phyloP scores from a whole-genome alignment of 2,888 invertebrate genomes.

The Hofmannophila pseudospretella region DNA sequence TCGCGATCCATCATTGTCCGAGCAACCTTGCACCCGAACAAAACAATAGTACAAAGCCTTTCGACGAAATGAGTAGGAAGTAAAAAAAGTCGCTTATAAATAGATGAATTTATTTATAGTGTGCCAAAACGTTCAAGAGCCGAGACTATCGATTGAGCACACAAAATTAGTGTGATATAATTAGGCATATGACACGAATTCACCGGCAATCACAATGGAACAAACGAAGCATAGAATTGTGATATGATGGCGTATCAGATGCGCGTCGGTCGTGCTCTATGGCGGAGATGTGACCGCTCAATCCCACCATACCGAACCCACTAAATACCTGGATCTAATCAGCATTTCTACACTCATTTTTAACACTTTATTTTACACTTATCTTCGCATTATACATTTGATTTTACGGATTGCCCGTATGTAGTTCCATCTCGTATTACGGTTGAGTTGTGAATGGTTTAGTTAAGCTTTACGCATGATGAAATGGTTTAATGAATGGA shows the following conservation, averaged over 20 bases:
- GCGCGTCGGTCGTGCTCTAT: constrained; percentile 42
- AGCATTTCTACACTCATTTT: constrained; percentile 77
- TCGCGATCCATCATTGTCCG: constrained; percentile 60
- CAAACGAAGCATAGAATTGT: constrained; percentile 70
- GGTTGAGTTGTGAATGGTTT: constrained; percentile 5
- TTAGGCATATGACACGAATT: constrained; percentile 74
- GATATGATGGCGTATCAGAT: constrained; percentile 65
- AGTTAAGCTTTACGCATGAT: constrained; percentile 2
- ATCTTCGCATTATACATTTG: constrained; percentile 65
- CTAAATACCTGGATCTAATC: constrained; percentile 77
- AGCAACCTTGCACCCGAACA: constrained; percentile 45
- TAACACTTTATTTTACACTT: constrained; percentile 77
- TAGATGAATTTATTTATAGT: constrained; percentile 10
- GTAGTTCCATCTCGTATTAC: constrained; percentile 13
- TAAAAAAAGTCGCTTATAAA: constrained; percentile 15
- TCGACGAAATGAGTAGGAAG: constrained; percentile 24
- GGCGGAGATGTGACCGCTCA: constrained; percentile 64
- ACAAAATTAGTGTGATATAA: constrained; percentile 65
- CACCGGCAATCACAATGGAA: constrained; percentile 67
- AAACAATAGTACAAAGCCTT: constrained; percentile 44
- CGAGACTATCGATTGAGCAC: constrained; percentile 57
- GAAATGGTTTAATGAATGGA: constrained; percentile 2
- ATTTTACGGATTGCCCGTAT: constrained; percentile 57
- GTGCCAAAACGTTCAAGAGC: constrained; percentile 31
- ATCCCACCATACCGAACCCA: constrained; percentile 45